These are phyloP conservation scores for Dicranocentrus wangi DNA, from an alignment of 2,888 invertebrate species.

Conservation along the genomic window DNA sequence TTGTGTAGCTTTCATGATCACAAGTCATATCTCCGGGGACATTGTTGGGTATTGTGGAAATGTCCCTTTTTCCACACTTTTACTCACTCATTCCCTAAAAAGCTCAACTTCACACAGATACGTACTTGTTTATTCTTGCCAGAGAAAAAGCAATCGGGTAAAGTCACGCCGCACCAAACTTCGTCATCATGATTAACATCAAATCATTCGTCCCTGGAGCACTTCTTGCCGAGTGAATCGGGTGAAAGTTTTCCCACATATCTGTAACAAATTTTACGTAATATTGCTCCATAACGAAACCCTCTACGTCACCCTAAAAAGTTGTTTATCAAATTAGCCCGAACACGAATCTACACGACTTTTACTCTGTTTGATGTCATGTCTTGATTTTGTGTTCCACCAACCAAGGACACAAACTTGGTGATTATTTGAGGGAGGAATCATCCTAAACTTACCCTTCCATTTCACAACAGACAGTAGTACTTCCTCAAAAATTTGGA, in stretches of 20 bases:
- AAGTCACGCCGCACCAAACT: constrained; percentile 15
- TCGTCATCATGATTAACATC: constrained; percentile 58
- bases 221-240: constrained; percentile 45
- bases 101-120: constrained; percentile 4
- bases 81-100: constrained; percentile 43
- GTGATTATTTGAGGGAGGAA: no score
- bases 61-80: constrained; percentile 71
- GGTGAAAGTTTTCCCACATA: constrained; percentile 62
- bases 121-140: neutral
- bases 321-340: constrained; percentile 50
- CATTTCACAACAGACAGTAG: neutral
- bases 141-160: neutral
- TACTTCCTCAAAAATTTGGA: neutral
- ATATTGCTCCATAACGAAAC: no score
- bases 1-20: constrained; percentile 37
- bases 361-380: constrained; percentile 10
- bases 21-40: constrained; percentile 48
- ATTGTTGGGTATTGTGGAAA: constrained; percentile 63
- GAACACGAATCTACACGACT: constrained; percentile 20
- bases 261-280: constrained; percentile 39
- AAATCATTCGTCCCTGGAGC: constrained; percentile 56
- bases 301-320: constrained; percentile 35
- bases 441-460: neutral
- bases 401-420: no score
- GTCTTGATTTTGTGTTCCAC: constrained; percentile 27